Evolutionary conservation across 2,797 vertebrate species (phyloP).

Genomic region (Sebastes nivosus): DNA sequence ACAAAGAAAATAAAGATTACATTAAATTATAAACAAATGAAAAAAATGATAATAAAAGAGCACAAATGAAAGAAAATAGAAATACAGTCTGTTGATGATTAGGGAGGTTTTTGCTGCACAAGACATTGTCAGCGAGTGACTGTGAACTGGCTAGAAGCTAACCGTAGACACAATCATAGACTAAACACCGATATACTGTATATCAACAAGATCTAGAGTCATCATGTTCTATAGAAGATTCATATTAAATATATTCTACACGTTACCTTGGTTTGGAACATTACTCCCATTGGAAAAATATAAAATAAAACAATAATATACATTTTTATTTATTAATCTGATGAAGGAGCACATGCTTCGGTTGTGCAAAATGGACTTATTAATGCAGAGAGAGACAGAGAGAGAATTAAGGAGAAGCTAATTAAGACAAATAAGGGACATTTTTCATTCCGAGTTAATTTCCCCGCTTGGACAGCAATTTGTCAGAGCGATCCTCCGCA

Average conservation of each 20-base stretch:
- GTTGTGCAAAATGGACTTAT: constrained; percentile 91
- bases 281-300: constrained; percentile 95
- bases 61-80: constrained; percentile 70
- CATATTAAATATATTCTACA: constrained; percentile 99
- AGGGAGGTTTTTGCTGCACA: constrained; percentile 83
- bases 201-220: constrained; percentile 93
- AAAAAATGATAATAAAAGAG: constrained; percentile 59
- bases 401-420: constrained; percentile 39
- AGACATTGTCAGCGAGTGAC: constrained; percentile 88
- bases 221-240: constrained; percentile 93
- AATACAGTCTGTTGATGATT: constrained; percentile 78
- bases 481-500: constrained; percentile 77
- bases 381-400: constrained; percentile 68
- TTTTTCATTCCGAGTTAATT: constrained; percentile 67
- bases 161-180: constrained; percentile 91
- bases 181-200: constrained; percentile 93
- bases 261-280: constrained; percentile 91
- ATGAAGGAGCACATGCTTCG: constrained; percentile 93
- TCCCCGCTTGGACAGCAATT: constrained; percentile 83
- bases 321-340: constrained; percentile 84
- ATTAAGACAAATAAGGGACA: constrained; percentile 72
- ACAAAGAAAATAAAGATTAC: constrained; percentile 77
- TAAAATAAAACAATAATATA: constrained; percentile 88
- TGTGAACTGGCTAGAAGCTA: constrained; percentile 90
- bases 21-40: constrained; percentile 88